These are phyloP conservation scores for Tenthredo livida DNA, from an alignment of 2,888 invertebrate genomes.

Conservation along the genomic window DNA sequence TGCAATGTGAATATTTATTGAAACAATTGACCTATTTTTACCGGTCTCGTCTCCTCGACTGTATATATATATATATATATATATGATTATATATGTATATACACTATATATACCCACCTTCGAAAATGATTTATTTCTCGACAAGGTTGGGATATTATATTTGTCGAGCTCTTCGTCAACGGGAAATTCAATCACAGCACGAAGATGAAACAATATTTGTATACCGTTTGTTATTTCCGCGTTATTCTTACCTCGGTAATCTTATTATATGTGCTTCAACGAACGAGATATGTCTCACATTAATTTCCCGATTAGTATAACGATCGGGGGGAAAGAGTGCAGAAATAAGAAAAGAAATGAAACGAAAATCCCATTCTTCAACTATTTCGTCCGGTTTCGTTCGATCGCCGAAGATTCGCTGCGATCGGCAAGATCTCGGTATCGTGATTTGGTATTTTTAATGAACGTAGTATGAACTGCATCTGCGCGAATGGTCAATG, in stretches of 20 bases:
- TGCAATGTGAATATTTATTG: conserved; percentile 43
- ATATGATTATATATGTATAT: neutral
- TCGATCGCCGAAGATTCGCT: neutral
- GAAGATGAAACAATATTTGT: conserved; percentile 45
- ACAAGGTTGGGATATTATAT: conserved; percentile 27
- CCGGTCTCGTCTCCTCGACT: neutral
- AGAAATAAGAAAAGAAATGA: neutral
- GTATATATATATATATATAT: neutral
- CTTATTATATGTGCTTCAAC: neutral
- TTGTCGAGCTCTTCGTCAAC: conserved; percentile 31
- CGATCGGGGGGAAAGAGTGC: conserved; percentile 42
- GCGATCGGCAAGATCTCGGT: neutral
- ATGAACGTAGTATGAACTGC: neutral
- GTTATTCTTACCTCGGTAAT: conserved; percentile 33
- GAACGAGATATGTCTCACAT: neutral
- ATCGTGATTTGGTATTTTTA: neutral
- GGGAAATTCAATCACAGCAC: conserved; percentile 37
- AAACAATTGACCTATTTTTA: conserved; percentile 48
- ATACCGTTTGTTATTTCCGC: conserved; percentile 31
- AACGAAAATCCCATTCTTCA: neutral
- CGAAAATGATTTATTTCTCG: conserved; percentile 30
- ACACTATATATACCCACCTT: neutral
- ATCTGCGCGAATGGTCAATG: neutral
- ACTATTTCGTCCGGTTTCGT: neutral
- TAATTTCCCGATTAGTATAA: conserved; percentile 6